phyloP scores from a whole-genome alignment of 2,888 invertebrate species.

The Temnothorax ravouxi region DNA sequence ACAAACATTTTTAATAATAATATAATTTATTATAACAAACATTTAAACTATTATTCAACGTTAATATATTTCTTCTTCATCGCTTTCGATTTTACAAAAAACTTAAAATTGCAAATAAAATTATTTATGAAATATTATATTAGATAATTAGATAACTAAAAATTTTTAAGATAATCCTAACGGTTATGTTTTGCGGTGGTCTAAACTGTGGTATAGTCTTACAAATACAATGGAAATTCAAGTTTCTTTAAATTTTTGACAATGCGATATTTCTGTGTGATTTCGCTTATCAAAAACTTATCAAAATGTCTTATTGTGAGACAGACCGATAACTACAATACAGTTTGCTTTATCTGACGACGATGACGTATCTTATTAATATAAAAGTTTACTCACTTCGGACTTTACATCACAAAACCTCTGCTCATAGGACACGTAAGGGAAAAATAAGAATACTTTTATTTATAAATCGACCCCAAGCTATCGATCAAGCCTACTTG shows the following conservation, averaged over 20 bases:
- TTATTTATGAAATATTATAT: neutral
- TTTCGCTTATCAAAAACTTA: conserved; percentile 53
- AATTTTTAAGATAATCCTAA: neutral
- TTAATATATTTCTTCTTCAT: neutral
- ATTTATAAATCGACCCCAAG: no score
- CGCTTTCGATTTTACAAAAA: neutral
- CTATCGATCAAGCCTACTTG: no score
- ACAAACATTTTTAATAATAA: no score
- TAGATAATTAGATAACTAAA: neutral
- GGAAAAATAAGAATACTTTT: no score
- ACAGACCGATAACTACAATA: neutral
- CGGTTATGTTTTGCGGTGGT: neutral
- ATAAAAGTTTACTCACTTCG: no score
- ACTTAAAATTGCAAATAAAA: neutral
- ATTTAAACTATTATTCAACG: neutral
- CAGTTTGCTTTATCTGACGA: neutral
- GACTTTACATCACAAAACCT: no score
- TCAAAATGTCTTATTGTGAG: conserved; percentile 5
- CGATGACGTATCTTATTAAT: no score
- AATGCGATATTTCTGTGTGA: conserved; percentile 11
- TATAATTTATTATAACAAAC: neutral
- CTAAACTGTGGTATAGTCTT: neutral
- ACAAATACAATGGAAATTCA: neutral
- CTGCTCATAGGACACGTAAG: no score
- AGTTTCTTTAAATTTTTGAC: conserved; percentile 33